Base-by-base conservation (phyloP, 2,113 vertebrate genomes). In the Cinclus mexicanus region DNA sequence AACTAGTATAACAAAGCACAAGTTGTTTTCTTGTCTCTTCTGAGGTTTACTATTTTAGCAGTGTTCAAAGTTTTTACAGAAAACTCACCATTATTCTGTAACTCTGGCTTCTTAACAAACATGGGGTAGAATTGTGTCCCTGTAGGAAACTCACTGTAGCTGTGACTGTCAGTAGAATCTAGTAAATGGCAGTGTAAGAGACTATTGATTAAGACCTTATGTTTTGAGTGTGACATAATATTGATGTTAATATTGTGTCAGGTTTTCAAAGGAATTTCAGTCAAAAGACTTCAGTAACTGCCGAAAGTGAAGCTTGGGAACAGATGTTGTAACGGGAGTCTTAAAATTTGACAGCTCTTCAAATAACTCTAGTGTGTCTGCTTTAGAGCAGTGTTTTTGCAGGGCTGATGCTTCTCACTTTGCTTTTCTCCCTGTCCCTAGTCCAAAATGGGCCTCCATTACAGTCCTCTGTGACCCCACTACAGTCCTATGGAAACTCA, bases 241-340 rank as follows among this genome's bases (percentile, higher is more conserved):
- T n/a, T 63, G 64, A 83, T 84, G 71, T 78, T 94, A 94, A 92
- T 93, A 74, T 87, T 93, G 39, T 96, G 95, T 93, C 93, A 93
- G 56, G 22, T 68, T 90, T 94, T 90, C 64, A 87, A 44, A 93
- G 53, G 77, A 71, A 68, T 94, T 92, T 93, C 68, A 83, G 28
- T 91, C 65, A 92, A 75, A 68, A 16, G 9, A 52, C 65, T 91
- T 93, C 26, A 63, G 35, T 75, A 78, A 68, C 83, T 97, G 91
- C 91, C 91, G 59, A 44, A 94, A 92, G 72, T 81, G 76, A 90
- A 60, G 39, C 64, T 83, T 86, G 76, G 79, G 56, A 96, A 67
- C 90, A 93, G 83, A 90, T 95, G 92, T 94, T 90, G 39, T 86
- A 94, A 96, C 39, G 59, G 59, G 41, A 92, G 72, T 90, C 89